phyloP scores from a whole-genome alignment of 2,888 invertebrate genomes.

The Agrenia bidenticulata region DNA sequence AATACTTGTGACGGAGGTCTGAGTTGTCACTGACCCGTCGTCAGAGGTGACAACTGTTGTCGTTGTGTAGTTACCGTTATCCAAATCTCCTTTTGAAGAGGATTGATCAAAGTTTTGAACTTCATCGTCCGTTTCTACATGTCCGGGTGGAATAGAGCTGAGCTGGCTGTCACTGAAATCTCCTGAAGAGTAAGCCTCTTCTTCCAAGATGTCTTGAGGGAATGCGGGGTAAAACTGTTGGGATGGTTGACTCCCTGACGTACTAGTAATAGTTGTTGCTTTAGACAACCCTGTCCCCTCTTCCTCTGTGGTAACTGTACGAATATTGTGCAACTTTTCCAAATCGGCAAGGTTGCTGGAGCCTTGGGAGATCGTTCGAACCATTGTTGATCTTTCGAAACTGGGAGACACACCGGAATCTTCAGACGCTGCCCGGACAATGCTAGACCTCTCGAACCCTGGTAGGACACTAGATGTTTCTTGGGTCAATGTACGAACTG shows the following conservation, averaged over 20 bases:
- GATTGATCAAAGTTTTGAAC: conserved; percentile 17
- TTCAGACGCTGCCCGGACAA: too few species aligned
- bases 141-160: conserved; percentile 27
- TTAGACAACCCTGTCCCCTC: background rate
- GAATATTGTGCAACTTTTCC: too few species aligned
- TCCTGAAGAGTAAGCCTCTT: conserved; percentile 43
- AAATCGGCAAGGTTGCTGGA: too few species aligned
- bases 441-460: too few species aligned
- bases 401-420: too few species aligned
- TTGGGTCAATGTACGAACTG: too few species aligned
- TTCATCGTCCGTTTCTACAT: conserved; percentile 20
- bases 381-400: too few species aligned
- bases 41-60: conserved; percentile 26
- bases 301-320: background rate
- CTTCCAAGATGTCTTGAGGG: conserved; percentile 26
- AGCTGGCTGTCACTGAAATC: conserved; percentile 46
- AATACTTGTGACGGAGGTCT: conserved; percentile 24
- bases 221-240: conserved; percentile 9
- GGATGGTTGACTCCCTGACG: background rate
- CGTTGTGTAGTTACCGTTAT: conserved; percentile 41
- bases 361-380: too few species aligned
- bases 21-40: conserved; percentile 13
- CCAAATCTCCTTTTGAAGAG: conserved; percentile 32
- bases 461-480: too few species aligned
- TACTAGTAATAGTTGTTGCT: background rate